Evolutionary conservation across 2,797 vertebrate species (phyloP).

Genomic region (Merluccius polli): DNA sequence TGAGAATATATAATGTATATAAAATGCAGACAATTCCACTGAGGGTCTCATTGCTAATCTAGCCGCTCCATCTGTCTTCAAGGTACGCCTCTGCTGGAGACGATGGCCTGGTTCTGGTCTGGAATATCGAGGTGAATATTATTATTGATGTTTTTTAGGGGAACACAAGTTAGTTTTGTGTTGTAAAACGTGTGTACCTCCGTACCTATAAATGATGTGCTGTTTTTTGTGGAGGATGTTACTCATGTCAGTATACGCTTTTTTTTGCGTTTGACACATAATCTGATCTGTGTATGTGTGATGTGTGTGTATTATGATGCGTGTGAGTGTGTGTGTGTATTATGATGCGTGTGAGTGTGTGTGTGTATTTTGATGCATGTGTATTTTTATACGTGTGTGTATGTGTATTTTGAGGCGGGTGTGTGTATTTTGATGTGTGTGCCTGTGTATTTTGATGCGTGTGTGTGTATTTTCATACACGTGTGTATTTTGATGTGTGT

Average conservation of each 20-base stretch:
- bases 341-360: neutral
- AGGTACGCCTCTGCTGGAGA: conserved; percentile 97
- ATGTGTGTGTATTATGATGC: neutral
- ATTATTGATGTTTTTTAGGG: neutral
- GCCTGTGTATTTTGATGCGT: neutral
- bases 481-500: neutral
- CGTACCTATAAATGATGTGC: neutral
- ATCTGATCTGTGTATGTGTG: neutral
- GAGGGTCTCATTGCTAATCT: neutral
- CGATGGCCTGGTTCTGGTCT: conserved; percentile 86
- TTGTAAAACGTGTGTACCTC: no score
- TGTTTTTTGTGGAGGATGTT: neutral
- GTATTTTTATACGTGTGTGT: neutral
- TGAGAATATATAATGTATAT: neutral
- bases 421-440: neutral
- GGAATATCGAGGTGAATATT: conserved; percentile 85
- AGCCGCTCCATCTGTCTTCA: conserved; percentile 22
- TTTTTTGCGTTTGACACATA: neutral
- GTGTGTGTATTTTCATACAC: neutral
- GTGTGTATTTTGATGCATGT: neutral
- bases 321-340: neutral
- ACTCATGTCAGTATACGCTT: neutral
- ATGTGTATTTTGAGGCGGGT: no score
- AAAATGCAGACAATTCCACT: neutral
- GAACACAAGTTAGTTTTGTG: neutral